Evolutionary conservation across 2,113 vertebrate genomes (phyloP).

Genomic region (Macquaria ambigua): DNA sequence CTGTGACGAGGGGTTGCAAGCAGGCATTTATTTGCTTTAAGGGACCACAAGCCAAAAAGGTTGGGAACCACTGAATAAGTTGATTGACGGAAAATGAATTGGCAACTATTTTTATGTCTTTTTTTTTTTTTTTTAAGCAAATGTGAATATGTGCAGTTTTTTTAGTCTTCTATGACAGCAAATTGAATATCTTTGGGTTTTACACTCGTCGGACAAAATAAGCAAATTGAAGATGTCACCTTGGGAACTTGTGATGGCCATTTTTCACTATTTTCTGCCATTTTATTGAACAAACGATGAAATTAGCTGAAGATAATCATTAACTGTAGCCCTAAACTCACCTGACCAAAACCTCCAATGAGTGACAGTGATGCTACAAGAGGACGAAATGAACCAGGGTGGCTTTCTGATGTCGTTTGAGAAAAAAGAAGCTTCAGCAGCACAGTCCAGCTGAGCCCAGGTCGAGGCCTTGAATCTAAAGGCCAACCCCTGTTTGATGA

Average conservation of each 20-base stretch:
- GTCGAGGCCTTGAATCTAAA: slow-evolving; percentile 41
- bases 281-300: neutral
- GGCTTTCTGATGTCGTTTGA: neutral
- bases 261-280: neutral
- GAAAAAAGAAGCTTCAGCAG: neutral
- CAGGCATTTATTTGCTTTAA: too few relatives aligned
- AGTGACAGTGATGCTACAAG: neutral
- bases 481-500: slow-evolving; percentile 55
- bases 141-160: neutral
- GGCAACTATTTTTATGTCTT: too few relatives aligned
- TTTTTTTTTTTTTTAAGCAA: too few relatives aligned
- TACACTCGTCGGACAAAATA: neutral
- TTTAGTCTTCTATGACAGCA: neutral
- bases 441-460: slow-evolving; percentile 31
- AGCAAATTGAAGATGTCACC: neutral
- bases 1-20: too few relatives aligned
- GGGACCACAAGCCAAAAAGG: neutral
- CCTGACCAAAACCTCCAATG: neutral
- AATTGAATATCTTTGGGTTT: neutral
- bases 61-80: neutral
- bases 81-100: too few relatives aligned
- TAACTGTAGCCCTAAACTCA: neutral
- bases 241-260: neutral
- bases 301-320: neutral
- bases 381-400: neutral